Conservation (phyloP, 2,113 vertebrate genomes). For the Siniperca chuatsi region DNA sequence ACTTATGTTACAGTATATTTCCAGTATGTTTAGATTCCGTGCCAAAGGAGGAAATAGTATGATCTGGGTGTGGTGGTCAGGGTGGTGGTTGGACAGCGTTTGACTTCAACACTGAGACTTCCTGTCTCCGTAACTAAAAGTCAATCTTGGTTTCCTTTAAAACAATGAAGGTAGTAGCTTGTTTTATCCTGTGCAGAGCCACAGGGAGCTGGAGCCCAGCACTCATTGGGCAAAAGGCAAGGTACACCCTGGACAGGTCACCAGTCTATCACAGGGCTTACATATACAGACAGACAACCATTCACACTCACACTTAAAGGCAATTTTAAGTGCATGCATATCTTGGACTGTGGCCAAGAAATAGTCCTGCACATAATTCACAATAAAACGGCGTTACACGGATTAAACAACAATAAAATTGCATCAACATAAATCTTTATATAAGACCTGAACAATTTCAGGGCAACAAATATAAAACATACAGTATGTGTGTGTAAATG, state of each 20-base stretch:
- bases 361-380: neutral
- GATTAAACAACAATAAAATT: neutral
- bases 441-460: neutral
- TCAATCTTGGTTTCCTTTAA: neutral
- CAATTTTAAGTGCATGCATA: neutral
- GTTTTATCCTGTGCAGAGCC: neutral
- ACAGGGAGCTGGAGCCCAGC: neutral
- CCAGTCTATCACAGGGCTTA: neutral
- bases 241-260: neutral
- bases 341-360: neutral
- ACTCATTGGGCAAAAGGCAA: neutral
- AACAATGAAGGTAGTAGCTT: neutral
- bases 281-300: neutral
- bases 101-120: neutral
- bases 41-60: neutral
- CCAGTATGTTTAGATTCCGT: conserved; percentile 27
- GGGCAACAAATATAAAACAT: neutral
- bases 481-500: neutral
- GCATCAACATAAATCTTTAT: neutral
- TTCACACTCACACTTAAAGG: neutral
- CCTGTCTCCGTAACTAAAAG: neutral
- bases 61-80: neutral
- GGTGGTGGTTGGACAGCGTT: neutral
- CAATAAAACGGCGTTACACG: neutral
- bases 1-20: neutral